Base-by-base conservation (phyloP, 2,888 invertebrate species). In the Rambutsinella grinnellia region DNA sequence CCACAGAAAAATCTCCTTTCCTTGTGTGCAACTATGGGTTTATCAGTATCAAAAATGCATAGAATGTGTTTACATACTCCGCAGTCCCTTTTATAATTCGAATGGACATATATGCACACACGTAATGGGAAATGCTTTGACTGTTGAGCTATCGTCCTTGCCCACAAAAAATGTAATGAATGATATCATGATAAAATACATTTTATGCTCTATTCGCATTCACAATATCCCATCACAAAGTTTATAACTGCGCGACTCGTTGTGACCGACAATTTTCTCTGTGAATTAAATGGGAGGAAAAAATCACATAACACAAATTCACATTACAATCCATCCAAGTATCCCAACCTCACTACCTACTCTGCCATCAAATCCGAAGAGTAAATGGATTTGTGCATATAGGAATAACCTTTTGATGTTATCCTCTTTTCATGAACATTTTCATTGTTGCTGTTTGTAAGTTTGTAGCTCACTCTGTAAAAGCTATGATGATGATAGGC, bases 1-100 rank as follows among this genome's bases (percentile, higher is more conserved):
- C 26, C 36, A 24, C 23, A 26, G 21, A 46, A 5, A 10, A 19
- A 46, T 56, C 23, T 56, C 26, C 26, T 61, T 61, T 61, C 49
- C 61, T 61, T 61, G 47, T 61, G 61, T 36, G 6, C 36, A 36
- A 36, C 13, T 36, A 5, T 36, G 36, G 13, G 36, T 36, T 36
- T 36, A 36, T 36, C 36, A 36, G 13, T 36, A 36, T 36, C 36
- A 36, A 36, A 36, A 36, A 36, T 8, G 13, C 36, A 36, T 36
- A 36, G 13, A 36, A 36, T 36, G 36, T 36, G 36, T 36, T 36
- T 36, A 8, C 13, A 49, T 49, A n/a, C 49, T 13, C 19, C 19
- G 19, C 13, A 10, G 44, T 44, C 8, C 44, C 44, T 49, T 13
- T 49, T 49, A 17, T 36, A 36, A 36, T 36, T 5, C 36, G 36